Percentiles rank a stretch among this genome's conserved stretches.
phyloP scores from a whole-genome alignment of 2,113 vertebrate genomes.

The Tichodroma muraria region DNA sequence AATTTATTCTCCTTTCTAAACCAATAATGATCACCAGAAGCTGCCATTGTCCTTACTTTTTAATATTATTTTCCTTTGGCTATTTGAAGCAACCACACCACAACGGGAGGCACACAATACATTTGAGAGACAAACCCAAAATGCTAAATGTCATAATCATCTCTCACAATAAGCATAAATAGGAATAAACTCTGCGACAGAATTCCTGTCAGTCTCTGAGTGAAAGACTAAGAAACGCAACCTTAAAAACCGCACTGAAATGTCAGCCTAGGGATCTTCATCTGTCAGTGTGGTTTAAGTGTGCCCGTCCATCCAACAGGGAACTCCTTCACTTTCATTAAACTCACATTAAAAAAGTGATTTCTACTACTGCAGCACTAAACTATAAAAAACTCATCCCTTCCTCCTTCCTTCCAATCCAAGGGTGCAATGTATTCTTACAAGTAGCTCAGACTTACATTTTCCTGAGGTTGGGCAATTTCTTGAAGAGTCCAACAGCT shows the following conservation, averaged over 20 bases:
- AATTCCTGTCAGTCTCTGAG: background rate
- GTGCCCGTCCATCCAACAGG: background rate
- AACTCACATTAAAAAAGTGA: background rate
- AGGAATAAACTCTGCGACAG: background rate
- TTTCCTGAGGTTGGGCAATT: slow-evolving; percentile 88
- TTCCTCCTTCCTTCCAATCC: background rate
- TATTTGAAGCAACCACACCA: background rate
- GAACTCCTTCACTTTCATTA: background rate
- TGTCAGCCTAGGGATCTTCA: background rate
- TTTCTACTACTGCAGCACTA: background rate
- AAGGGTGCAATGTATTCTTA: background rate
- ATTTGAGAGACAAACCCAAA: background rate
- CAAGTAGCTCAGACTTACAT: slow-evolving; percentile 76
- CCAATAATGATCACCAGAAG: background rate
- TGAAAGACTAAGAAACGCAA: background rate
- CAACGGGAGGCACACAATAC: background rate
- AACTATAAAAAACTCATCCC: background rate
- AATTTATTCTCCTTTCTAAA: background rate
- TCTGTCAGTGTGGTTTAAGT: background rate
- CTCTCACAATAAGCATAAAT: background rate
- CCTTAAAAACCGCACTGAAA: background rate
- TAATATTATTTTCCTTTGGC: background rate
- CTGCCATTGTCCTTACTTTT: background rate
- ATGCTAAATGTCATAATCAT: background rate
- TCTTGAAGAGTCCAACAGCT: slow-evolving; percentile 87